Percentiles rank a stretch among this genome's conserved stretches.
These are phyloP conservation scores for Timandra comae DNA, from an alignment of 2,888 invertebrate species.

Conservation along the genomic window DNA sequence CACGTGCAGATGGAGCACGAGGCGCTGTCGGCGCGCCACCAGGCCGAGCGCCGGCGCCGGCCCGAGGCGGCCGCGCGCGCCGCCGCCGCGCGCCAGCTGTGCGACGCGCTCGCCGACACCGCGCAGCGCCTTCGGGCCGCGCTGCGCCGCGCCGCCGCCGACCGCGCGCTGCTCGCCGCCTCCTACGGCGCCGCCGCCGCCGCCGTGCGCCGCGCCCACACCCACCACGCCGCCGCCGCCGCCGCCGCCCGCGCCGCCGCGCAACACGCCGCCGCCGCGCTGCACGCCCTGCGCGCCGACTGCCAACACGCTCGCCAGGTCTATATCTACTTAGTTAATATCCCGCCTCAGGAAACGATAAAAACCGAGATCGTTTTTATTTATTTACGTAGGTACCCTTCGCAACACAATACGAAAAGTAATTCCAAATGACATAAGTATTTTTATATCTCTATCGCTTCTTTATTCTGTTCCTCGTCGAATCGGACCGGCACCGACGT, in stretches of 20 bases:
- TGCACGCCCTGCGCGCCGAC: background rate
- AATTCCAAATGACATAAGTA: too few species aligned
- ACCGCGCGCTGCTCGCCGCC: conserved; percentile 40
- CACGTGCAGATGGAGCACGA: conserved; percentile 65
- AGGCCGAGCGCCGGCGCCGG: conserved; percentile 52
- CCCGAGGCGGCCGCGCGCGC: conserved; percentile 51
- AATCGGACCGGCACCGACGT: too few species aligned
- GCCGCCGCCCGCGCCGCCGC: conserved; percentile 17
- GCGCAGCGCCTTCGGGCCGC: conserved; percentile 41
- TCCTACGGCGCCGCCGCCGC: conserved; percentile 38
- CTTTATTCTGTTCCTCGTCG: too few species aligned
- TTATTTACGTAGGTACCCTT: too few species aligned
- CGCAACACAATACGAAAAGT: too few species aligned
- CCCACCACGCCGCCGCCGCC: conserved; percentile 24
- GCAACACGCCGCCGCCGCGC: background rate
- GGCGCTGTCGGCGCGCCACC: conserved; percentile 49
- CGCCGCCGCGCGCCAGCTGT: conserved; percentile 44
- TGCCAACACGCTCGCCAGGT: too few species aligned
- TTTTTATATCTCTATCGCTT: too few species aligned
- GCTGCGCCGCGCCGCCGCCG: conserved; percentile 39
- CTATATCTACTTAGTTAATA: too few species aligned
- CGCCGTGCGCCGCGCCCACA: conserved; percentile 25
- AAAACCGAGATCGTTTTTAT: too few species aligned
- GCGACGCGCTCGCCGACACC: conserved; percentile 47
- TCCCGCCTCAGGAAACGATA: too few species aligned